phyloP scores from a whole-genome alignment of 2,113 vertebrate species.

The Lepus americanus region DNA sequence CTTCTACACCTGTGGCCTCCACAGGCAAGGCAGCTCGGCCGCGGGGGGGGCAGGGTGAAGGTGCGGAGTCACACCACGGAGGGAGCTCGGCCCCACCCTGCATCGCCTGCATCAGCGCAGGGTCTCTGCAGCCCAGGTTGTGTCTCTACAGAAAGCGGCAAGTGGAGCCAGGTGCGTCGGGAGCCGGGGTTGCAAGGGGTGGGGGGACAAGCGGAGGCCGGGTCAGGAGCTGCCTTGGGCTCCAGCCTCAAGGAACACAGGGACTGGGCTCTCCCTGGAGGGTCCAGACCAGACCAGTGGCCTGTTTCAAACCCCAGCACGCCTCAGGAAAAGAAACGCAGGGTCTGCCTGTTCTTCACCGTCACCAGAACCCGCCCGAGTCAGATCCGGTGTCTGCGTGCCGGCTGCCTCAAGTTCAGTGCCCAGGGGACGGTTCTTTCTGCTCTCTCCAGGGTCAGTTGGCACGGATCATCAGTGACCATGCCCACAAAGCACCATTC shows the following conservation, averaged over 20 bases:
- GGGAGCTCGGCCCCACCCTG: background rate
- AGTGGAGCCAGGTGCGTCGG: background rate
- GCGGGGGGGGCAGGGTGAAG: too few species aligned
- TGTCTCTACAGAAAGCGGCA: background rate
- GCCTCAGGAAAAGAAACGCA: too few species aligned
- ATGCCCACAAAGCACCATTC: background rate
- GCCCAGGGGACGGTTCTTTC: background rate
- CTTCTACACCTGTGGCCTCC: background rate
- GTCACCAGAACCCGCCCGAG: too few species aligned
- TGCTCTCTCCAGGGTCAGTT: background rate
- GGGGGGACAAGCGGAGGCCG: fast-evolving
- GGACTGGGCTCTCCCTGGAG: background rate
- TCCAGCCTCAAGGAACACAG: background rate
- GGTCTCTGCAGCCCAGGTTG: too few species aligned
- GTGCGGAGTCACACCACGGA: too few species aligned
- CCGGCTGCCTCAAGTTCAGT: background rate
- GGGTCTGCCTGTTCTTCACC: background rate
- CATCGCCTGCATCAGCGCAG: too few species aligned
- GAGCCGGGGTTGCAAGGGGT: fast-evolving
- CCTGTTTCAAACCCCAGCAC: background rate
- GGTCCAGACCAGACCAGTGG: background rate
- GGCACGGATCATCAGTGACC: fast-evolving
- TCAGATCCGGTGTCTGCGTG: fast-evolving
- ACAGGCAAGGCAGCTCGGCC: too few species aligned
- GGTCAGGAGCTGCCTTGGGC: background rate